phyloP scores from a whole-genome alignment of 2,113 vertebrate genomes.

The Equus przewalskii region DNA sequence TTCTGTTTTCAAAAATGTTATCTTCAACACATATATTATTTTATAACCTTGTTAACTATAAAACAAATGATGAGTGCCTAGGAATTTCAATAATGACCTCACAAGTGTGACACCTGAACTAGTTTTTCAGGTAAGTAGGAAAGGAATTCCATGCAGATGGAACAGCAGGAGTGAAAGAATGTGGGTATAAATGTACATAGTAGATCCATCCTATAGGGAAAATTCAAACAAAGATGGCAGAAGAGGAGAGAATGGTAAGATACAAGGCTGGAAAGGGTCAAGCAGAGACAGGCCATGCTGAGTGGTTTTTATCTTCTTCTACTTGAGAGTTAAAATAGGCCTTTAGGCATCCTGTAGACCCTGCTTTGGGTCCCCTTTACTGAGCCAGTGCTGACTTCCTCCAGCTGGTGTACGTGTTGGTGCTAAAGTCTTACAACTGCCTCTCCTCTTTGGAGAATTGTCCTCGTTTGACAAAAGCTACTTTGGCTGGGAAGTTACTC shows the following conservation, averaged over 20 bases:
- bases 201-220: not conserved
- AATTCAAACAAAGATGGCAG: not conserved
- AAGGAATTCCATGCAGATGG: not conserved
- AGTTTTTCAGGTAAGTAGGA: not conserved
- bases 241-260: not conserved
- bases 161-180: not conserved
- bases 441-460: not conserved
- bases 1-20: not conserved
- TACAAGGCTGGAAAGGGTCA: not conserved
- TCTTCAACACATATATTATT: not conserved
- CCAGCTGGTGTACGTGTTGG: not conserved
- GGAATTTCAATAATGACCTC: not conserved
- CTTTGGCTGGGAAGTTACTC: not conserved
- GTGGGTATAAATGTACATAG: too few species aligned
- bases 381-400: not conserved
- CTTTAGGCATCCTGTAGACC: not conserved
- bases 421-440: not conserved
- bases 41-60: not conserved
- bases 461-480: not conserved
- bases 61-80: not conserved
- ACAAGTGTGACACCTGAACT: not conserved
- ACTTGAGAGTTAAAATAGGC: not conserved
- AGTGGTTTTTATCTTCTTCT: not conserved
- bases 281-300: not conserved
- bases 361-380: not conserved